Evolutionary conservation across 2,888 invertebrate genomes (phyloP), one percentile per base, ranked within the genome.

Genomic region (Caenorhabditis panamensis): DNA sequence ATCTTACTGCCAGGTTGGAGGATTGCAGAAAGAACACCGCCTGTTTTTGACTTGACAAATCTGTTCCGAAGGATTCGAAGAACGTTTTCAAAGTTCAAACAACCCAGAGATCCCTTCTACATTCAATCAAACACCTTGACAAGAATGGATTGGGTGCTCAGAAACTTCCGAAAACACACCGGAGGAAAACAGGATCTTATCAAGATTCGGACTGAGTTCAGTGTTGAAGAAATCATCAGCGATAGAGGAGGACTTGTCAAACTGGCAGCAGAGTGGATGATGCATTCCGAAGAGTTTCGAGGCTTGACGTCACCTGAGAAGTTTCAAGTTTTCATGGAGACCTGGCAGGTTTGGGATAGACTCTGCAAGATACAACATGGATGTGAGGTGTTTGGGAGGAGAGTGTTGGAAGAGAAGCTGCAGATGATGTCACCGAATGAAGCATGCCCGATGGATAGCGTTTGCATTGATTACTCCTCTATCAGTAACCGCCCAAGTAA

Each of bases 251-350:
- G 22, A 1, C 6, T 54, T 9, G 31, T 54, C 24, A 54, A 16
- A 9, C 13, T n/a, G 16, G 54, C 31, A n/a, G 54, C 54, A 2
- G 54, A 54, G 54, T 54, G 28, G 54, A 54, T 54, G 54, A 54
- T 54, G 54, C 54, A 54, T 22, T 26, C 54, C 13, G 54, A 54
- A 31, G 54, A 54, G 54, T 28, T 54, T 24, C 28, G 54, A 8
- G 28, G 1, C 4, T n/a, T 54, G 20, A 31, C 16, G 13, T 16
- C 54, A 26, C 9, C 54, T 31, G 54, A 54, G 3, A 54, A 54
- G 54, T 54, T 31, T 31, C 16, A 31, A 8, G 22, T 28, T 22
- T 54, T 54, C 54, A 3, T 28, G n/a, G 28, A 54, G 9, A 54
- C 31, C 18, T 54, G 54, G 54, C 54, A 54, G 6, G 1, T n/a